Base-by-base conservation (phyloP, 2,113 vertebrate species). In the Phainopepla nitens region DNA sequence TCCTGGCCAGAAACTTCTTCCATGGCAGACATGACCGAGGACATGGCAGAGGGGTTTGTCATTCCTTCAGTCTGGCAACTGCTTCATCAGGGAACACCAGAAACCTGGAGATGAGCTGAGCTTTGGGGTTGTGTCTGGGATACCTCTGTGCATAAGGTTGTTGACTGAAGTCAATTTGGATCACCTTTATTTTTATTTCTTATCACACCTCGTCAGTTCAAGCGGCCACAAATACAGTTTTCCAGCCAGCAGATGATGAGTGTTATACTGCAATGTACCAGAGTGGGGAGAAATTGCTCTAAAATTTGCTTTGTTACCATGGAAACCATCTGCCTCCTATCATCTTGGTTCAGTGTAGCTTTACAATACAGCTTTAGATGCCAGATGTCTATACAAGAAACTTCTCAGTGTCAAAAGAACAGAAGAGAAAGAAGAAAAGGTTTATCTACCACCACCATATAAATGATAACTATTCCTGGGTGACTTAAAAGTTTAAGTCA, bases 271-370 rank as follows among this genome's bases (percentile, higher is more conserved):
- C 81, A 75, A 84, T 42, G 33, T 64, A 87, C 87, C 94, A 93
- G 89, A 79, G 73, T 24, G 77, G 81, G 93, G 93, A 97, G 91
- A 93, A 92, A 84, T 91, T 94, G 91, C 44, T 93, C 61, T 83
- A 91, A 95, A 92, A 84, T 94, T 84, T 77, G 15, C 68, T 92
- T 77, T 64, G 58, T 95, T 89, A 31, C 61, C 85, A 94, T 79
- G 77, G 87, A 95, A 94, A 87, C 57, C 19, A 20, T 75, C 49
- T 86, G 27, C 45, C 61, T 87, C 28, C 28, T 76, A 29, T 68
- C 36, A 15, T 81, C 44, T 39, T 61, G 47, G 23, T 60, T 91
- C 49, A 51, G n/a, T 22, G 31, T 64, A 54, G 27, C 27, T 91
- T 83, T 92, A 35, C 36, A 69, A 70, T 25, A 65, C 65, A 58